Evolutionary conservation across 2,113 vertebrate species (phyloP).

Genomic region (Pseudorasbora parva): DNA sequence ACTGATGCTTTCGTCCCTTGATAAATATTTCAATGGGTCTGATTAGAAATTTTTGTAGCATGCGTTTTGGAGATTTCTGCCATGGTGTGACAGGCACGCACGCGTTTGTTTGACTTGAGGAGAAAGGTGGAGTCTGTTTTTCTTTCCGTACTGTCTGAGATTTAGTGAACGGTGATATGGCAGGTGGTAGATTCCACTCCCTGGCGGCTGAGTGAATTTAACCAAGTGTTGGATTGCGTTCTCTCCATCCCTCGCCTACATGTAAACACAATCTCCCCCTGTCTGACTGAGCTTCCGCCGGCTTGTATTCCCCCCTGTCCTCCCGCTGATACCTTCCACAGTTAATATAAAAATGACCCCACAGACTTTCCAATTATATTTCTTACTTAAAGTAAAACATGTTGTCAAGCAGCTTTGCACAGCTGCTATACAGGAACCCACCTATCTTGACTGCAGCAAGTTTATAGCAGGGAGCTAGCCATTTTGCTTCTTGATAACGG

Average conservation of each 20-base stretch:
- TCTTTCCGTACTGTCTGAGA: slow-evolving; percentile 40
- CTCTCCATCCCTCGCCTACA: slow-evolving; percentile 38
- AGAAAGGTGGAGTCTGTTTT: slow-evolving; percentile 36
- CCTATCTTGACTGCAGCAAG: not conserved
- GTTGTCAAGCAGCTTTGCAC: slow-evolving; percentile 51
- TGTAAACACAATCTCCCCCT: slow-evolving; percentile 60
- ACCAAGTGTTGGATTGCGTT: slow-evolving; percentile 58
- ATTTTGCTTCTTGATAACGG: slow-evolving; percentile 13
- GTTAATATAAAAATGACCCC: slow-evolving; percentile 55
- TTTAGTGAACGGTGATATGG: slow-evolving; percentile 52
- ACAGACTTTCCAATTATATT: slow-evolving; percentile 62
- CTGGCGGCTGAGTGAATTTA: slow-evolving; percentile 56
- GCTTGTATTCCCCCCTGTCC: slow-evolving; percentile 58
- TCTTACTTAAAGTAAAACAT: slow-evolving; percentile 58
- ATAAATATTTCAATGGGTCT: slow-evolving; percentile 59
- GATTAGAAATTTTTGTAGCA: slow-evolving; percentile 50
- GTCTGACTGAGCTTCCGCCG: slow-evolving; percentile 38
- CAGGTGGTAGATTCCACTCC: slow-evolving; percentile 55
- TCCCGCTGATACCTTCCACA: slow-evolving; percentile 55
- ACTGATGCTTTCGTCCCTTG: slow-evolving; percentile 49
- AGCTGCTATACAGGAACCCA: slow-evolving; percentile 47
- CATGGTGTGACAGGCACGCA: not conserved
- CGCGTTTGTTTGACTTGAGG: slow-evolving; percentile 38
- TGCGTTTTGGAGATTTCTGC: slow-evolving; percentile 33
- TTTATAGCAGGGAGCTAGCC: slow-evolving; percentile 9